These are phyloP conservation scores for Halcyon malimbica DNA, from an alignment of 2,113 vertebrate genomes.

Conservation along the genomic window DNA sequence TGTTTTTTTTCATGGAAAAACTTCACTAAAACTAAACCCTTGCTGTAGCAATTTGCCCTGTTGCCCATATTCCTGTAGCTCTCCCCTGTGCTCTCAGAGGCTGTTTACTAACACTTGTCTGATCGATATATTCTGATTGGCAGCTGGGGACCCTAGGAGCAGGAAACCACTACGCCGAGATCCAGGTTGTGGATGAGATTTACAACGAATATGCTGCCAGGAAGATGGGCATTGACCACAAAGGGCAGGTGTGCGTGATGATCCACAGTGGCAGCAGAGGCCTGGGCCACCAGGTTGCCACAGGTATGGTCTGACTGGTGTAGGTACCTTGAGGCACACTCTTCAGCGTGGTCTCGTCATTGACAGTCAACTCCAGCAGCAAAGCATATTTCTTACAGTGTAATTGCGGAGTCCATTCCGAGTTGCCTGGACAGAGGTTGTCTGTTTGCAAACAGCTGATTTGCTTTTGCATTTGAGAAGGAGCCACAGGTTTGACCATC, in stretches of 20 bases:
- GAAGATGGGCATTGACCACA: slow-evolving; percentile 99
- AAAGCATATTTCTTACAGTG: neutral
- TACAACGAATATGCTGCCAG: slow-evolving; percentile 95
- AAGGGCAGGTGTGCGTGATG: slow-evolving; percentile 98
- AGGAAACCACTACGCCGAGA: slow-evolving; percentile 96
- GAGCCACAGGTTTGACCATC: neutral
- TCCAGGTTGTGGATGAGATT: slow-evolving; percentile 98
- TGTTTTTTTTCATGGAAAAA: neutral
- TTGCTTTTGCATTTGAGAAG: neutral
- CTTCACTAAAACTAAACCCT: neutral
- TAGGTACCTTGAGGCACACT: neutral
- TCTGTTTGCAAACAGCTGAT: neutral
- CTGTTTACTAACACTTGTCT: neutral
- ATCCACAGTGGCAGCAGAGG: slow-evolving; percentile 98
- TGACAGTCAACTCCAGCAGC: neutral
- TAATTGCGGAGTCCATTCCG: neutral
- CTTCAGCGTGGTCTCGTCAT: neutral
- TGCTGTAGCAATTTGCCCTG: neutral
- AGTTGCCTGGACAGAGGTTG: neutral
- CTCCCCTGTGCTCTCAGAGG: neutral
- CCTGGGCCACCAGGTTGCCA: slow-evolving; percentile 96
- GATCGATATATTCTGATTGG: slow-evolving; percentile 20
- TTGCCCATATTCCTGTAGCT: rapidly evolving
- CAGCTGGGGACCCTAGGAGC: slow-evolving; percentile 96
- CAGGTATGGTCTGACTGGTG: slow-evolving; percentile 78